Conservation (phyloP, 2,113 vertebrate genomes). For the Crotalus viridis region DNA sequence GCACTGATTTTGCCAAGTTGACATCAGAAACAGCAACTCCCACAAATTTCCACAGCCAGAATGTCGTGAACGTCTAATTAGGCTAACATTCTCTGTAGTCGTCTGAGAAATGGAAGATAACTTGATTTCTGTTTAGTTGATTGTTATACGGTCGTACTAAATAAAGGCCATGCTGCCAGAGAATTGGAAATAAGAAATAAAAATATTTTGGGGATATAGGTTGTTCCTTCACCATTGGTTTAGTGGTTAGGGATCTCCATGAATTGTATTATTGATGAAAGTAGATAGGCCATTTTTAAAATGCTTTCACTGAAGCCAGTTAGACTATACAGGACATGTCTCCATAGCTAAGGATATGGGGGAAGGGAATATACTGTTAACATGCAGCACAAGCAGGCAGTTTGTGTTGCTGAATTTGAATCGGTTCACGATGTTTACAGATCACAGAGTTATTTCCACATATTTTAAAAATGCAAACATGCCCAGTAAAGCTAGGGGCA, state of each 20-base stretch:
- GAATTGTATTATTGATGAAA: background rate
- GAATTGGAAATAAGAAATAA: background rate
- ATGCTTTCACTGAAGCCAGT: background rate
- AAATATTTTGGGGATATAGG: background rate
- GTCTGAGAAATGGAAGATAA: slow-evolving; percentile 20
- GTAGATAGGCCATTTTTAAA: background rate
- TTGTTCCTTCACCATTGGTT: background rate
- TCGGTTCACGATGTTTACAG: background rate
- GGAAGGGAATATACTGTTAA: background rate
- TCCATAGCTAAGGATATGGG: background rate
- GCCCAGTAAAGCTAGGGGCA: background rate
- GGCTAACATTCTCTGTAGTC: background rate
- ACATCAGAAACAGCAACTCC: background rate
- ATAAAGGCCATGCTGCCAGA: background rate
- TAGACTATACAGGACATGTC: background rate
- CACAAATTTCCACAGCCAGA: background rate
- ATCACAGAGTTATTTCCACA: background rate
- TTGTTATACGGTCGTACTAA: background rate
- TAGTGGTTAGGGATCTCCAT: background rate
- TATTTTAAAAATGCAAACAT: background rate
- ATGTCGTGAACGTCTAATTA: slow-evolving; percentile 8
- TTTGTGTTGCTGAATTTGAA: background rate
- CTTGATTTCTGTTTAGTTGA: background rate
- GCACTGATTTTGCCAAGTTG: slow-evolving; percentile 3
- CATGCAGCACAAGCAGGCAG: background rate